phyloP scores from a whole-genome alignment of 23 tunicate species.

The Diplosoma virens region DNA sequence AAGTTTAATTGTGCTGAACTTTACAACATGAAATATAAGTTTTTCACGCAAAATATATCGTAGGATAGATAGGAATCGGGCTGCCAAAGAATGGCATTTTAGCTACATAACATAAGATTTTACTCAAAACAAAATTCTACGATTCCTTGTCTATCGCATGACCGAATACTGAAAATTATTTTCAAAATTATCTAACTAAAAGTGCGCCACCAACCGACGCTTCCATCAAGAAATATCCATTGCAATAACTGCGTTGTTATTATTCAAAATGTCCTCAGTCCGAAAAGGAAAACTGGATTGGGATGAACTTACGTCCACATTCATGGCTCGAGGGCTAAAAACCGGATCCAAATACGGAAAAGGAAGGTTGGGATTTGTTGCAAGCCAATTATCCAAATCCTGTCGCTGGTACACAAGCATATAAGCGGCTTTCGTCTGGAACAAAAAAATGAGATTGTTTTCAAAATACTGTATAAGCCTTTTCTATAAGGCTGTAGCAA shows the following conservation, averaged over 20 bases:
- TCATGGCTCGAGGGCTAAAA: conserved; percentile 57
- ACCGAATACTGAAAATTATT: no score
- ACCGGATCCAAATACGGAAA: conserved; percentile 57
- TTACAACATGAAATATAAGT: no score
- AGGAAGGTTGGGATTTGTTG: background rate
- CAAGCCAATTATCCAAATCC: conserved; percentile 65
- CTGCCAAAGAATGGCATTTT: no score
- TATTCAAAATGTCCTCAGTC: conserved; percentile 36
- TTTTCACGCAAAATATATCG: no score
- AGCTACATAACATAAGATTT: no score
- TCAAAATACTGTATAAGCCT: no score
- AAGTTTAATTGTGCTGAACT: no score
- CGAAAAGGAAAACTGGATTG: background rate
- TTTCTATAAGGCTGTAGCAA: no score
- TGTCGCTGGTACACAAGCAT: conserved; percentile 90
- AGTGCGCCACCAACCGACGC: background rate
- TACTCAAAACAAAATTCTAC: no score
- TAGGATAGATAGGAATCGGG: no score
- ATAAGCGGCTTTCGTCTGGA: conserved; percentile 86
- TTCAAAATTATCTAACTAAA: background rate
- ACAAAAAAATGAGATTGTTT: background rate
- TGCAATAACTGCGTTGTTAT: conserved; percentile 36
- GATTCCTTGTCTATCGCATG: no score
- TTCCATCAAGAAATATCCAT: conserved; percentile 54
- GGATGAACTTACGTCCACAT: background rate